A percentile compares a stretch with the other conserved stretches of the same genome.
Evolutionary conservation across 1,140 invertebrate genomes (phyloP).

Genomic region (Papilio helenus): DNA sequence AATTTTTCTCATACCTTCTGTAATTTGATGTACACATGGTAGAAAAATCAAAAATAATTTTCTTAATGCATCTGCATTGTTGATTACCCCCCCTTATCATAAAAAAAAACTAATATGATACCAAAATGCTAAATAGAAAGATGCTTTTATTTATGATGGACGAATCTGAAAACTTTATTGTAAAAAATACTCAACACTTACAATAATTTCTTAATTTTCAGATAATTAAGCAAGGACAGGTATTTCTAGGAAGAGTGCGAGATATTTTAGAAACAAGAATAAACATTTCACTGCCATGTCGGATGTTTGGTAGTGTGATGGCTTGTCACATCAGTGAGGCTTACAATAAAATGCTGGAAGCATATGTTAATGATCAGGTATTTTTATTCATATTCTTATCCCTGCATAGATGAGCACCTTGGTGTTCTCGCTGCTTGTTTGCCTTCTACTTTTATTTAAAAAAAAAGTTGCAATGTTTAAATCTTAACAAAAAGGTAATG

Average conservation of each 20-base stretch:
- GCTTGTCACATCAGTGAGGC: conserved; percentile 85
- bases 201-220: conserved; percentile 46
- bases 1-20: neutral
- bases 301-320: conserved; percentile 82
- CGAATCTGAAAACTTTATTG: too few species aligned
- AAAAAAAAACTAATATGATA: too few species aligned
- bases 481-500: too few species aligned
- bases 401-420: neutral
- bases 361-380: conserved; percentile 81
- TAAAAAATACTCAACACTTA: too few species aligned
- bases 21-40: neutral
- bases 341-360: conserved; percentile 84
- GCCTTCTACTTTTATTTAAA: too few species aligned
- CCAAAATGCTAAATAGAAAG: too few species aligned
- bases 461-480: too few species aligned
- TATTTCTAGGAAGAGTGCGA: conserved; percentile 83
- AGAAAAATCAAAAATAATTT: neutral
- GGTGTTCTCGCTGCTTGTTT: too few species aligned
- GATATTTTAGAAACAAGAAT: conserved; percentile 83
- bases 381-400: conserved; percentile 42
- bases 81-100: too few species aligned
- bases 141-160: too few species aligned
- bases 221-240: conserved; percentile 83
- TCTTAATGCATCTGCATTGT: too few species aligned
- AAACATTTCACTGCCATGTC: conserved; percentile 84